Conservation (phyloP, 2,888 invertebrate genomes). For the Clostera curtula region DNA sequence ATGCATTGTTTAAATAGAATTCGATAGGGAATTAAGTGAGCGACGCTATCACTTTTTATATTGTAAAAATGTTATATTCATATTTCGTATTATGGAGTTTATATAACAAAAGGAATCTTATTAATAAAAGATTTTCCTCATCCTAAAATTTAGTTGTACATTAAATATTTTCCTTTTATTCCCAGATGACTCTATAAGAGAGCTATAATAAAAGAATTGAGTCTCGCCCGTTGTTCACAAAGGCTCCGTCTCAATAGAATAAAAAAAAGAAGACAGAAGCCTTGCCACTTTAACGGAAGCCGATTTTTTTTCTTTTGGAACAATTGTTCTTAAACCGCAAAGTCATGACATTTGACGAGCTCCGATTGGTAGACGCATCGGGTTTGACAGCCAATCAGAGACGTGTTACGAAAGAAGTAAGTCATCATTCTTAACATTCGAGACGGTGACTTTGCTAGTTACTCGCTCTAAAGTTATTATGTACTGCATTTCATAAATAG, state of each 20-base stretch:
- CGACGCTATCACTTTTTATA: too few species aligned
- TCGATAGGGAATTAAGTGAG: too few species aligned
- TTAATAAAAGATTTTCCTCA: too few species aligned
- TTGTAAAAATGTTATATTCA: too few species aligned
- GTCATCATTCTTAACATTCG: conserved; percentile 69
- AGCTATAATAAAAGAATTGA: conserved; percentile 17
- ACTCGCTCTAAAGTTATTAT: conserved; percentile 29
- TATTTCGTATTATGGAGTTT: too few species aligned
- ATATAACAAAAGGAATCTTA: too few species aligned
- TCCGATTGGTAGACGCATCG: conserved; percentile 58
- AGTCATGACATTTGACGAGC: conserved; percentile 71
- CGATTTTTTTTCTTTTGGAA: conserved; percentile 39
- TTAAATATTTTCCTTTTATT: neutral
- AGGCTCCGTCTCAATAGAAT: conserved; percentile 32
- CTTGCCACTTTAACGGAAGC: conserved; percentile 69
- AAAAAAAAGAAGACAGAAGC: conserved; percentile 35
- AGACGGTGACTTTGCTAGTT: conserved; percentile 49
- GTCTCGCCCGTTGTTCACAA: conserved; percentile 32
- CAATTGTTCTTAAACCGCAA: conserved; percentile 60
- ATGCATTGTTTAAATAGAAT: too few species aligned
- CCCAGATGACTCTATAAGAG: neutral
- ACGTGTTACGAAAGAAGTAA: conserved; percentile 58
- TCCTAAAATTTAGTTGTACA: too few species aligned
- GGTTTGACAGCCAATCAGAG: conserved; percentile 71
- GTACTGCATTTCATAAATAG: conserved; percentile 24